phyloP scores from a whole-genome alignment of 2,113 vertebrate species.

The Condylura cristata region DNA sequence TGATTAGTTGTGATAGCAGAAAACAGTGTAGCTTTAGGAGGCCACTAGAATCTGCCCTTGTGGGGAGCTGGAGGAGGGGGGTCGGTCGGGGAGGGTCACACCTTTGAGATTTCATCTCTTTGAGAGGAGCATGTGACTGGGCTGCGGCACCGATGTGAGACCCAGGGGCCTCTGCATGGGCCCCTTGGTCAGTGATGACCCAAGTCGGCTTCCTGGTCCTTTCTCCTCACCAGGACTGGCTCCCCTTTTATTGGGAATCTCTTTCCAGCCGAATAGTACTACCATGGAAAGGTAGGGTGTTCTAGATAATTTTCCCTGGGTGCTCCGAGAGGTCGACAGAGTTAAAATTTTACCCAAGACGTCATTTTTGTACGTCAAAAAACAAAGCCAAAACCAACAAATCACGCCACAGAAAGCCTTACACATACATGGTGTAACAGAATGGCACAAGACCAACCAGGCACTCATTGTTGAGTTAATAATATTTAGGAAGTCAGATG shows the following conservation, averaged over 20 bases:
- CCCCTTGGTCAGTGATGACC: neutral
- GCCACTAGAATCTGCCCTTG: neutral
- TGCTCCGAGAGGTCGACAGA: neutral
- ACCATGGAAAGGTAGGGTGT: neutral
- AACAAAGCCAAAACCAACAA: neutral
- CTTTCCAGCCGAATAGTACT: neutral
- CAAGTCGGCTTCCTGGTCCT: neutral
- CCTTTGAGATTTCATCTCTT: neutral
- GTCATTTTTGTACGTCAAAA: constrained; percentile 6
- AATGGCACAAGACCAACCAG: neutral
- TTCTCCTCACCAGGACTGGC: neutral
- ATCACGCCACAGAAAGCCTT: neutral
- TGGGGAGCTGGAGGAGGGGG: too few species aligned
- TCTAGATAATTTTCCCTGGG: neutral
- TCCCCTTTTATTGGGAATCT: neutral
- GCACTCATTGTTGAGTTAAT: neutral
- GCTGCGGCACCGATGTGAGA: neutral
- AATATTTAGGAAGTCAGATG: neutral
- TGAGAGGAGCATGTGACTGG: neutral
- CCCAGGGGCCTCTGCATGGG: neutral
- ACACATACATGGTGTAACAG: neutral
- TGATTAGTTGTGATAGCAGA: neutral
- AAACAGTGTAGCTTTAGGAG: neutral
- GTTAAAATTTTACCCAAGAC: constrained; percentile 15
- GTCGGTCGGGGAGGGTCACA: neutral